These are phyloP conservation scores for Spicauda simplicius DNA, from an alignment of 2,888 invertebrate genomes.

Conservation along the genomic window DNA sequence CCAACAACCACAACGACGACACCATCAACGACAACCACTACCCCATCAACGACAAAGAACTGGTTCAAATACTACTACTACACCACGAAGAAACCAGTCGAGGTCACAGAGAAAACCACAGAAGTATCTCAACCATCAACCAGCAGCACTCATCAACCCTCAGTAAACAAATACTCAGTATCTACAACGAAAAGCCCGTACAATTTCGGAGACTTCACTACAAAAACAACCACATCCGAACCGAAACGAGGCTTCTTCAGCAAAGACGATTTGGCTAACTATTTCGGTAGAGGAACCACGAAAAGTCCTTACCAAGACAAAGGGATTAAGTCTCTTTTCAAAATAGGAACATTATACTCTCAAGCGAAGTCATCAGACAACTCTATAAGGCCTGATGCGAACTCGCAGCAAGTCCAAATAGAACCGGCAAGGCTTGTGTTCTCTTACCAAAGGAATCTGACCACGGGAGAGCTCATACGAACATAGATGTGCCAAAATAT, in stretches of 20 bases:
- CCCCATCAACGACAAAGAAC: slow-evolving; percentile 51
- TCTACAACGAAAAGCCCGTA: slow-evolving; percentile 85
- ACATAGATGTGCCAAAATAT: slow-evolving; percentile 69
- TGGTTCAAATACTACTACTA: slow-evolving; percentile 58
- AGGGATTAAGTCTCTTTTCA: slow-evolving; percentile 69
- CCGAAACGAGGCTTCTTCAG: slow-evolving; percentile 68
- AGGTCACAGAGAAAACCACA: slow-evolving; percentile 58
- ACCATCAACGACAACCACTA: slow-evolving; percentile 44
- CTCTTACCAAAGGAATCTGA: slow-evolving; percentile 75
- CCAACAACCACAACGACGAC: slow-evolving; percentile 42
- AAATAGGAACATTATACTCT: slow-evolving; percentile 77
- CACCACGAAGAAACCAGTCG: slow-evolving; percentile 46
- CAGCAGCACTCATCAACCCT: slow-evolving; percentile 57
- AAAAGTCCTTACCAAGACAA: slow-evolving; percentile 78
- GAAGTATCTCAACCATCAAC: slow-evolving; percentile 48
- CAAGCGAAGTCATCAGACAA: slow-evolving; percentile 76
- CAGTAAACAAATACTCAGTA: slow-evolving; percentile 71
- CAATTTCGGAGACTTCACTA: slow-evolving; percentile 77
- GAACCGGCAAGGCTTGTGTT: slow-evolving; percentile 73
- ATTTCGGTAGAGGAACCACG: slow-evolving; percentile 78
- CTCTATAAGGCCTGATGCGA: slow-evolving; percentile 78
- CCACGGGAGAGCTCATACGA: slow-evolving; percentile 62
- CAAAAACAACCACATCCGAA: slow-evolving; percentile 47
- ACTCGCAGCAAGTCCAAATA: slow-evolving; percentile 78
- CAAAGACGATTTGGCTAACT: slow-evolving; percentile 69